Conservation (phyloP, 2,888 invertebrate species). For the Apotomis capreana region DNA sequence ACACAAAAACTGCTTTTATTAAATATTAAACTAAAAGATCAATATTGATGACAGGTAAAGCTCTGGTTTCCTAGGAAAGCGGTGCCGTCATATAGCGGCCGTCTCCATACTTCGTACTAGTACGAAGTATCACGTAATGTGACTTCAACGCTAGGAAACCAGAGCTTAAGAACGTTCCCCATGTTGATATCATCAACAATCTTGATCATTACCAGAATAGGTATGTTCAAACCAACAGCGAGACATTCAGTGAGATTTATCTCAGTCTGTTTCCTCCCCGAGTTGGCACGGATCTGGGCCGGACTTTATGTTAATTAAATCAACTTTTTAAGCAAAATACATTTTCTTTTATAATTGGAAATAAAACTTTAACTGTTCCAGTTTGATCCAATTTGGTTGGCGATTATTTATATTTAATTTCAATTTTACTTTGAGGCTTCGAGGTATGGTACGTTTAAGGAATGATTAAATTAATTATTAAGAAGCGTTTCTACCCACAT, state of each 20-base stretch:
- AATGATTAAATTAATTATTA: too few species aligned
- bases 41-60: too few species aligned
- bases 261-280: slow-evolving; percentile 31
- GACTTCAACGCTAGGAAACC: too few species aligned
- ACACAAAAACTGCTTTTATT: too few species aligned
- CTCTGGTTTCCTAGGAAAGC: too few species aligned
- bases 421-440: neutral
- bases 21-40: too few species aligned
- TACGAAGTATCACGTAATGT: too few species aligned
- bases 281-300: slow-evolving; percentile 35
- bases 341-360: slow-evolving; percentile 21
- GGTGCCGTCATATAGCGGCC: too few species aligned
- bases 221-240: slow-evolving; percentile 18
- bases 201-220: slow-evolving; percentile 30
- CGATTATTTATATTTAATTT: neutral
- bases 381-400: neutral
- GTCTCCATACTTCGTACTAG: too few species aligned
- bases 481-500: too few species aligned
- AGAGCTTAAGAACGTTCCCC: neutral
- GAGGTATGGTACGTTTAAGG: neutral
- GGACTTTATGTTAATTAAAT: slow-evolving; percentile 40
- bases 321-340: slow-evolving; percentile 26
- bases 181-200: neutral
- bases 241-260: slow-evolving; percentile 36
- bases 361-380: slow-evolving; percentile 5